Evolutionary conservation across 2,113 vertebrate genomes (phyloP).

Genomic region (Grammomys dolichurus): DNA sequence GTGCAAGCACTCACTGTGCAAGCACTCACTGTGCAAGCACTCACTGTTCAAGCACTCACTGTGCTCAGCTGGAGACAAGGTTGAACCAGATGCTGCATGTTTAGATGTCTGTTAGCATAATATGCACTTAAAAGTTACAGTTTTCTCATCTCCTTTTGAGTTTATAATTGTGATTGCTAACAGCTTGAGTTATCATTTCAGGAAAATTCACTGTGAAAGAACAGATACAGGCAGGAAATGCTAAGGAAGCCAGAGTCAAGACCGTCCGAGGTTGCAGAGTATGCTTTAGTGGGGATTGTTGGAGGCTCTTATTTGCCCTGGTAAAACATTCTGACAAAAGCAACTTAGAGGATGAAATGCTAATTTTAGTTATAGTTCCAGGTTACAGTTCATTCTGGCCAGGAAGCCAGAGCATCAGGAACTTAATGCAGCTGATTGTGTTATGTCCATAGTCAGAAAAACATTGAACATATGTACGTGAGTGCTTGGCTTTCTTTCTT

Average conservation of each 20-base stretch:
- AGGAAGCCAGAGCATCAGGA: background rate
- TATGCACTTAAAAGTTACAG: background rate
- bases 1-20: too few relatives aligned
- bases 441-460: background rate
- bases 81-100: slow-evolving; percentile 14
- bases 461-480: too few relatives aligned
- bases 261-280: background rate
- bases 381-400: background rate
- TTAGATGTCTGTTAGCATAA: slow-evolving; percentile 18
- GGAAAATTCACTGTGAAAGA: background rate
- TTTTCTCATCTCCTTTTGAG: background rate
- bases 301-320: too few relatives aligned
- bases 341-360: background rate
- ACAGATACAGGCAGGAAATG: background rate
- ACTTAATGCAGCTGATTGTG: too few relatives aligned
- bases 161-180: slow-evolving; percentile 39
- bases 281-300: background rate
- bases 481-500: background rate
- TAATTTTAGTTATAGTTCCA: background rate
- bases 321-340: background rate
- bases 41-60: background rate
- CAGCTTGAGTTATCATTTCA: background rate
- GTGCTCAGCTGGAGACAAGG: background rate
- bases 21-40: background rate
- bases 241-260: too few relatives aligned